These are phyloP conservation scores for Xiphophorus birchmanni DNA, from an alignment of 2,797 vertebrate genomes.

Conservation along the genomic window DNA sequence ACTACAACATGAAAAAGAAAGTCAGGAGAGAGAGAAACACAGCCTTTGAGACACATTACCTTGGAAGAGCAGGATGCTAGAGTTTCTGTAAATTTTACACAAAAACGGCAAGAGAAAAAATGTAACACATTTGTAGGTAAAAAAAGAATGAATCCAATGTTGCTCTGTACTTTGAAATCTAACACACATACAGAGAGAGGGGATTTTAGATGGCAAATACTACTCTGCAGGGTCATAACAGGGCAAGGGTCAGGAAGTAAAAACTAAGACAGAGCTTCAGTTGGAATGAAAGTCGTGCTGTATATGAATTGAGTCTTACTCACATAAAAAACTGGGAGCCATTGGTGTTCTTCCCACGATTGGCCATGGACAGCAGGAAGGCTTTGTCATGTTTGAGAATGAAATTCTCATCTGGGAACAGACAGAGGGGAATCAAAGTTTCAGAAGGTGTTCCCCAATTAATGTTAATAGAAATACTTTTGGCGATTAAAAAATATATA, in stretches of 20 bases:
- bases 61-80: conserved; percentile 99
- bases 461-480: conserved; percentile 26
- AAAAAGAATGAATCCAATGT: conserved; percentile 88
- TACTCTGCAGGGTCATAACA: conserved; percentile 58
- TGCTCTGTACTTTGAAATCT: conserved; percentile 83
- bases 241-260: conserved; percentile 42
- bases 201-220: conserved; percentile 54
- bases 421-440: conserved; percentile 59
- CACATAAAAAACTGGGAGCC: conserved; percentile 99
- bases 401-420: conserved; percentile 97
- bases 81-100: conserved; percentile 99
- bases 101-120: conserved; percentile 99
- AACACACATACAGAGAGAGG: conserved; percentile 44
- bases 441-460: conserved; percentile 19
- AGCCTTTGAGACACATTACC: conserved; percentile 99
- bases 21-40: conserved; percentile 90
- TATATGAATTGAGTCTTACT: conserved; percentile 74
- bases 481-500: conserved; percentile 17
- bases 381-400: conserved; percentile 98
- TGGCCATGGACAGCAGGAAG: conserved; percentile 99
- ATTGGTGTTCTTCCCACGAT: conserved; percentile 98
- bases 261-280: conserved; percentile 38
- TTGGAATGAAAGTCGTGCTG: conserved; percentile 25
- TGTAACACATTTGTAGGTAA: conserved; percentile 97
- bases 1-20: conserved; percentile 79